These are phyloP conservation scores for Semotilus atromaculatus DNA, from an alignment of 2,797 vertebrate genomes.

Conservation along the genomic window DNA sequence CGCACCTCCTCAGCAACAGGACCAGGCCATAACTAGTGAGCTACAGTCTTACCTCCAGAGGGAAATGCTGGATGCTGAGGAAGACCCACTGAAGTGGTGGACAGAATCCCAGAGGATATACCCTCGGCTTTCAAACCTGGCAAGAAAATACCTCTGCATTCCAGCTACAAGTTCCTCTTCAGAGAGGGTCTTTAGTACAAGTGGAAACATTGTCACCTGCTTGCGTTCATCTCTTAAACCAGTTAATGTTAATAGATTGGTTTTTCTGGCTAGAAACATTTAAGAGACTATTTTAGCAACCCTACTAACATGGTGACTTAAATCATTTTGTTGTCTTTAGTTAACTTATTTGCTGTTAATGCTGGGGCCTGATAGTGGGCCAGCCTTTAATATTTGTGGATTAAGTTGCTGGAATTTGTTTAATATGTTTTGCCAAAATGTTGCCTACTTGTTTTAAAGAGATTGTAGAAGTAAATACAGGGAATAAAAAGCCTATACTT, in stretches of 20 bases:
- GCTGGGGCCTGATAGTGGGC: too few relatives aligned
- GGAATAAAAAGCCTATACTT: too few relatives aligned
- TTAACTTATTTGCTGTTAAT: too few relatives aligned
- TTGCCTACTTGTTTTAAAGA: too few relatives aligned
- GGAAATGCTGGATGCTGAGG: slow-evolving; percentile 44
- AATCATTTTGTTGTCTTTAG: too few relatives aligned
- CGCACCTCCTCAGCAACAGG: slow-evolving; percentile 41
- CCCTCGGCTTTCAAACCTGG: slow-evolving; percentile 29
- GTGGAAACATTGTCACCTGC: slow-evolving; percentile 36
- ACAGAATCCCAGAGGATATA: slow-evolving; percentile 6
- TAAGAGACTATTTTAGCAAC: not conserved
- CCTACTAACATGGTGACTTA: too few relatives aligned
- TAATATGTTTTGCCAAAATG: too few relatives aligned
- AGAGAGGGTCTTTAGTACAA: slow-evolving; percentile 25
- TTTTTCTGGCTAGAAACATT: slow-evolving; percentile 49
- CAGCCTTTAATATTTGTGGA: too few relatives aligned
- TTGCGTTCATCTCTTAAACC: slow-evolving; percentile 6
- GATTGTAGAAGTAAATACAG: too few relatives aligned
- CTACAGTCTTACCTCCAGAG: slow-evolving; percentile 47
- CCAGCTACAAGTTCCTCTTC: slow-evolving; percentile 40
- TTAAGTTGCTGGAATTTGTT: too few relatives aligned
- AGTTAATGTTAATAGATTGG: slow-evolving; percentile 47
- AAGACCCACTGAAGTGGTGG: slow-evolving; percentile 33
- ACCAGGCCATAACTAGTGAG: slow-evolving; percentile 49
- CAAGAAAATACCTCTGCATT: slow-evolving; percentile 43